Evolutionary conservation across 2,113 vertebrate genomes (phyloP).

Genomic region (Etheostoma spectabile): DNA sequence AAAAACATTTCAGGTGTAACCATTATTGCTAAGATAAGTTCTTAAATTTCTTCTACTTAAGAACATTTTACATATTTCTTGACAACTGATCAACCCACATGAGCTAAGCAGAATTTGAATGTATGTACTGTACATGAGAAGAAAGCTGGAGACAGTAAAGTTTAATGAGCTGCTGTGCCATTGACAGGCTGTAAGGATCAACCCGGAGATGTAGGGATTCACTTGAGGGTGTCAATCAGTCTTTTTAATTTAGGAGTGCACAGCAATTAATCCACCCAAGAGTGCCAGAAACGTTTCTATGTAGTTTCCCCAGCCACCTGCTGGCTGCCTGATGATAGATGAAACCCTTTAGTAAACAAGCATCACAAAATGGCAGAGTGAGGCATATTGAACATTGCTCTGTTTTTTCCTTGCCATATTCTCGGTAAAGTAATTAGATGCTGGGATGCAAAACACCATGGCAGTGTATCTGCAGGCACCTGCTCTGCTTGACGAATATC

Average conservation of each 20-base stretch:
- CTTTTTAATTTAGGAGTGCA: slow-evolving; percentile 66
- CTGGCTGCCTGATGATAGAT: slow-evolving; percentile 69
- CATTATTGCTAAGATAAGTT: slow-evolving; percentile 22
- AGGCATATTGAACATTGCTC: slow-evolving; percentile 57
- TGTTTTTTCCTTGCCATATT: slow-evolving; percentile 54
- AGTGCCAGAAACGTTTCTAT: slow-evolving; percentile 61
- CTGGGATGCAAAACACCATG: slow-evolving; percentile 53
- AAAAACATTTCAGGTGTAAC: slow-evolving; percentile 21
- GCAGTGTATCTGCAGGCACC: slow-evolving; percentile 67
- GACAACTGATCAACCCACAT: neutral
- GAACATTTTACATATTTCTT: slow-evolving; percentile 12
- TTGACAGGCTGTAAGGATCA: slow-evolving; percentile 61
- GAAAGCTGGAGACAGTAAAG: slow-evolving; percentile 8
- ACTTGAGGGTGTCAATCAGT: slow-evolving; percentile 62
- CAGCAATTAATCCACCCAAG: slow-evolving; percentile 59
- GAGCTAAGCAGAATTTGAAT: neutral
- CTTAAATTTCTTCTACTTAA: slow-evolving; percentile 8
- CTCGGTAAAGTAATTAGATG: slow-evolving; percentile 74
- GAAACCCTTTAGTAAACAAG: slow-evolving; percentile 75
- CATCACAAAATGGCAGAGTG: slow-evolving; percentile 57
- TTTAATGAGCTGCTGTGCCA: slow-evolving; percentile 28
- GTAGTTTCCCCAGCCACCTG: slow-evolving; percentile 70
- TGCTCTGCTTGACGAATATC: slow-evolving; percentile 68
- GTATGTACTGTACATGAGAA: neutral
- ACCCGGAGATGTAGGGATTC: slow-evolving; percentile 58